Conservation (phyloP, 1,140 invertebrate species). For the Procambarus clarkii region DNA sequence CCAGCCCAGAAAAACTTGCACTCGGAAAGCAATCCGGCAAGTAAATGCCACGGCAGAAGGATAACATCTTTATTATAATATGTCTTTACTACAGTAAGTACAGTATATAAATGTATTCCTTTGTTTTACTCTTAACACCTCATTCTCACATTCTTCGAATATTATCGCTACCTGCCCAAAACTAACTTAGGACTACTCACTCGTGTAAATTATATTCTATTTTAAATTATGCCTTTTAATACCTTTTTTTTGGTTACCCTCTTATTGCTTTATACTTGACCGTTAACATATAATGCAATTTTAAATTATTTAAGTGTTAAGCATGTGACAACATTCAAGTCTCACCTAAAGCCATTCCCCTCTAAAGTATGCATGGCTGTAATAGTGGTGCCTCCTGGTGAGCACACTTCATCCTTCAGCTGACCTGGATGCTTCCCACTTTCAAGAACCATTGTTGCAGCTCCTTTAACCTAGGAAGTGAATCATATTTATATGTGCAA, state of each 20-base stretch:
- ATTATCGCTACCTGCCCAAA: not conserved
- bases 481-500: too few species aligned
- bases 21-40: too few species aligned
- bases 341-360: constrained; percentile 55
- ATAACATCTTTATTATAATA: too few species aligned
- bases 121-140: too few species aligned
- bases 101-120: too few species aligned
- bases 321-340: not conserved
- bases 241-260: not conserved
- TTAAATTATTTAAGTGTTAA: too few species aligned
- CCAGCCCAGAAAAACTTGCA: too few species aligned
- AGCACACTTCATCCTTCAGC: constrained; percentile 79
- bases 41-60: too few species aligned
- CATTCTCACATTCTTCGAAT: not conserved
- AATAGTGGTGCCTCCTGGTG: constrained; percentile 77
- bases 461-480: constrained; percentile 77
- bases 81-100: too few species aligned
- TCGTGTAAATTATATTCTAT: not conserved
- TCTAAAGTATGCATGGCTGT: constrained; percentile 65
- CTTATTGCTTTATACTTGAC: not conserved
- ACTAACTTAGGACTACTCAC: not conserved
- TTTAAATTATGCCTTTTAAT: not conserved
- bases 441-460: constrained; percentile 81
- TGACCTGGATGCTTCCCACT: constrained; percentile 78
- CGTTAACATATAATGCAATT: not conserved